A percentile compares a stretch with the other conserved stretches of the same genome.
Evolutionary conservation across 2,888 invertebrate species (phyloP).

Genomic region (Spilosoma lubricipeda): DNA sequence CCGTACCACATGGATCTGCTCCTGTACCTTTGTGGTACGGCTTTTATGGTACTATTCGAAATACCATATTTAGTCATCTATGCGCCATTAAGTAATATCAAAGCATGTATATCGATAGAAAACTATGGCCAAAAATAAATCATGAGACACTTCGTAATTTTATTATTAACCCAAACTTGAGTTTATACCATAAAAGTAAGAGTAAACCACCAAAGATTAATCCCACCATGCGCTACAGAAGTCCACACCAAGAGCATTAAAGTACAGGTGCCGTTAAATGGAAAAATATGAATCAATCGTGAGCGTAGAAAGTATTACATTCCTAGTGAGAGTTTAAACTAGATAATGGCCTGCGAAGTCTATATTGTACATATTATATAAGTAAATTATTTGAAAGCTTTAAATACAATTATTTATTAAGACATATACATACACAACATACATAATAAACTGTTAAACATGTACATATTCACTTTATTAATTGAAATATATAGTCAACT

Average conservation of each 20-base stretch:
- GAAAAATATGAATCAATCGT: neutral
- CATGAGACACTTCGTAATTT: neutral
- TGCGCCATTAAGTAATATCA: neutral
- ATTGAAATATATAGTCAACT: neutral
- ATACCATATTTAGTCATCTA: neutral
- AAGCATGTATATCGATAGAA: neutral
- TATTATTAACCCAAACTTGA: neutral
- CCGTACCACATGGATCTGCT: neutral
- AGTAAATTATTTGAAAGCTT: neutral
- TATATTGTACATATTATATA: neutral
- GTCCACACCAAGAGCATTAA: slow-evolving; percentile 1
- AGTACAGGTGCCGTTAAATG: neutral
- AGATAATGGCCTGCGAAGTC: neutral
- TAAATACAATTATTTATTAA: neutral
- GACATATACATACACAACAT: slow-evolving; percentile 1
- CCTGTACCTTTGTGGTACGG: neutral
- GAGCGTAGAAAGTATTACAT: neutral
- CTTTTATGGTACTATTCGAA: neutral
- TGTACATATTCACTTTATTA: neutral
- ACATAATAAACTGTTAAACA: neutral
- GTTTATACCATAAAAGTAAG: neutral
- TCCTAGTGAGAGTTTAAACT: neutral
- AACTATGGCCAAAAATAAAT: neutral
- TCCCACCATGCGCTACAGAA: neutral
- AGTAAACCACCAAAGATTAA: neutral